These are phyloP conservation scores for Trinorchestia longiramus DNA, from an alignment of 1,140 invertebrate genomes.

Conservation along the genomic window DNA sequence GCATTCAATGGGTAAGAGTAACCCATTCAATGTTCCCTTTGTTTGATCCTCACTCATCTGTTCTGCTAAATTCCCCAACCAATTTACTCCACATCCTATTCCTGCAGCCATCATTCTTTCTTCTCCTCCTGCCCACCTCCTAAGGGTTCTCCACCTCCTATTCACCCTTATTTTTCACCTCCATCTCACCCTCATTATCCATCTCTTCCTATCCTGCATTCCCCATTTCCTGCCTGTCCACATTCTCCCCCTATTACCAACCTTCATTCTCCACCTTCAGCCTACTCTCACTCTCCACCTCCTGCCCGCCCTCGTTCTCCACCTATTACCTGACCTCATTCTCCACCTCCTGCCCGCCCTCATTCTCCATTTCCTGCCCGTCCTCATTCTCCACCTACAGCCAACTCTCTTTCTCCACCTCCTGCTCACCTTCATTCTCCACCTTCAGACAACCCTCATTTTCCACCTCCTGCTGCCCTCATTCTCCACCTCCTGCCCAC, in stretches of 20 bases:
- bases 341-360: not conserved
- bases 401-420: not conserved
- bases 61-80: not conserved
- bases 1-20: no score
- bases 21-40: no score
- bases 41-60: not conserved
- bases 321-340: not conserved
- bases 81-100: not conserved
- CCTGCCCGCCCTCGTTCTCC: not conserved
- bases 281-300: not conserved
- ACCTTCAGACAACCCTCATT: not conserved
- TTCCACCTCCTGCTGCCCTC: not conserved
- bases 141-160: not conserved
- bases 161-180: not conserved
- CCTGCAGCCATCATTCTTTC: no score
- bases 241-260: not conserved
- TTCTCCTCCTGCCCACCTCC: no score
- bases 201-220: not conserved
- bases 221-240: not conserved
- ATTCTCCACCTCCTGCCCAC: no score
- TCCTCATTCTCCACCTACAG: not conserved
- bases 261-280: not conserved
- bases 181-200: not conserved
- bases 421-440: not conserved
- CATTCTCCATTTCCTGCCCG: not conserved